Percentiles rank a stretch among this genome's conserved stretches.
Evolutionary conservation across 2,797 vertebrate species (phyloP).

Genomic region (Decapterus maruadsi): DNA sequence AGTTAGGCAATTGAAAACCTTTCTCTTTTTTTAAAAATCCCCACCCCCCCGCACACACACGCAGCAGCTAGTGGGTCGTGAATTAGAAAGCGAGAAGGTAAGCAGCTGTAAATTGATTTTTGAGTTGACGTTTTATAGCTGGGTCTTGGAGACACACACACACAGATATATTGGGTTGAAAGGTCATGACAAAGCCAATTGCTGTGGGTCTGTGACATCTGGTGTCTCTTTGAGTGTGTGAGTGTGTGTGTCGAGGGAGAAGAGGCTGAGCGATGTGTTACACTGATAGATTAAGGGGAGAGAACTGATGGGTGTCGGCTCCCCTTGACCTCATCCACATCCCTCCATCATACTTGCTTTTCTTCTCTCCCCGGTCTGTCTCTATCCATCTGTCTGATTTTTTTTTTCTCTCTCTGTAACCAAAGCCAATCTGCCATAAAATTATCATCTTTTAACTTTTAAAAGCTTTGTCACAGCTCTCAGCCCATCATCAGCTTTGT

Average conservation of each 20-base stretch:
- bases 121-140: constrained; percentile 13
- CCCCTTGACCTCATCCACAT: constrained; percentile 69
- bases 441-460: neutral
- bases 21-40: constrained; percentile 1
- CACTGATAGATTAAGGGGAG: constrained; percentile 66
- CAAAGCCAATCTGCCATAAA: constrained; percentile 13
- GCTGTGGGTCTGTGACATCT: constrained; percentile 47
- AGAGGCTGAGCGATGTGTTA: constrained; percentile 50
- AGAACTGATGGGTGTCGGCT: constrained; percentile 74
- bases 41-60: neutral
- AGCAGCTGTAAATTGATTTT: constrained; percentile 59
- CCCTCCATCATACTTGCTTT: constrained; percentile 56
- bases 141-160: constrained; percentile 4
- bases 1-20: constrained; percentile 20
- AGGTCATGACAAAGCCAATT: constrained; percentile 64
- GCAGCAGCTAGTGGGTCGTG: neutral
- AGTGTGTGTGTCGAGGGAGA: constrained; percentile 38
- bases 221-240: constrained; percentile 14
- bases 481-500: neutral
- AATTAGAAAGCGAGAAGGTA: constrained; percentile 33
- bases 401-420: neutral
- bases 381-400: constrained; percentile 9
- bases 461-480: neutral
- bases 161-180: constrained; percentile 36
- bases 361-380: constrained; percentile 51